These are phyloP conservation scores for Schizopygopsis malacanthus DNA, from an alignment of 2,797 vertebrate species.

Conservation along the genomic window DNA sequence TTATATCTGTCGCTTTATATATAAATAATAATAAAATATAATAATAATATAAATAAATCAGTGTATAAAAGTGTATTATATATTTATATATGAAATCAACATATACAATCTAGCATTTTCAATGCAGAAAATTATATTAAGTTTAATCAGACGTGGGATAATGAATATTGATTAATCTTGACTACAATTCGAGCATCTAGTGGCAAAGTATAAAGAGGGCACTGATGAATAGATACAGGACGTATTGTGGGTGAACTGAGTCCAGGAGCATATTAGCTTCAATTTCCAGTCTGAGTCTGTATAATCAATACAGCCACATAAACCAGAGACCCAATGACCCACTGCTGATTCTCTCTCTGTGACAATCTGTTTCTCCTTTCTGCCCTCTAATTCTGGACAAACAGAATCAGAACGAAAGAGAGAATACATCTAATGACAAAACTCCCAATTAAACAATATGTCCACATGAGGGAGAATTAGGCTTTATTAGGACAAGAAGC, in stretches of 20 bases:
- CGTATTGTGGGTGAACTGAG: conserved; percentile 19
- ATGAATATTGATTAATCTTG: conserved; percentile 1
- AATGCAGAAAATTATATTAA: neutral
- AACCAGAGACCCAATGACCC: conserved; percentile 38
- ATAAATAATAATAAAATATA: too few relatives aligned
- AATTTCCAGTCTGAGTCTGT: conserved; percentile 19
- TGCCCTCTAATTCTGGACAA: neutral
- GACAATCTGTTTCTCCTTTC: neutral
- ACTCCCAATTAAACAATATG: neutral
- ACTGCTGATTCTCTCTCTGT: conserved; percentile 12
- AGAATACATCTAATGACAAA: neutral
- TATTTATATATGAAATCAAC: neutral
- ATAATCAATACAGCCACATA: conserved; percentile 52
- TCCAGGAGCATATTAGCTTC: conserved; percentile 41
- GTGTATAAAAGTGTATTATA: neutral
- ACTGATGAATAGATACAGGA: conserved; percentile 23
- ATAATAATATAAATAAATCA: neutral
- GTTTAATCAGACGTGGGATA: neutral
- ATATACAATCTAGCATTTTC: neutral
- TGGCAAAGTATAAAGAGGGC: conserved; percentile 1
- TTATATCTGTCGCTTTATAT: too few relatives aligned
- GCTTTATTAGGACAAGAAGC: neutral
- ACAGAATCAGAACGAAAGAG: neutral
- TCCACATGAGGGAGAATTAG: neutral
- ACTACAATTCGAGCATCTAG: neutral